Conservation (phyloP, 1,140 invertebrate species). For the Drosophila lowei region DNA sequence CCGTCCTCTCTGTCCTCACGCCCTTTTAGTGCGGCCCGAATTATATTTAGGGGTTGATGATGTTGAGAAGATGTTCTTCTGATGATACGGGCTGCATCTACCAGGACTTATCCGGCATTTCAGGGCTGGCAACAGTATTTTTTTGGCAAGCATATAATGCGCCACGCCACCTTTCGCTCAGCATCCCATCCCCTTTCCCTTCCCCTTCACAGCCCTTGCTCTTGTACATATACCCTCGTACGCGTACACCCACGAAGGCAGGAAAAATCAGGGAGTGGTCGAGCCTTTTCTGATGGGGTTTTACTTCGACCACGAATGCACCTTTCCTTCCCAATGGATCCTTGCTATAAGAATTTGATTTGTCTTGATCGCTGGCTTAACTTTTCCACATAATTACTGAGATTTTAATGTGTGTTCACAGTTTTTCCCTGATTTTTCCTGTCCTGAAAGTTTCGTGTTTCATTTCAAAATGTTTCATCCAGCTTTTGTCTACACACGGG, state of each 20-base stretch:
- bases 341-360: too few species aligned
- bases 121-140: conserved; percentile 44
- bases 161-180: not conserved
- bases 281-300: not conserved
- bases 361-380: too few species aligned
- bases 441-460: conserved; percentile 26
- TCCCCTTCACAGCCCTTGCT: too few species aligned
- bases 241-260: conserved; percentile 26
- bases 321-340: not conserved
- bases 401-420: not conserved
- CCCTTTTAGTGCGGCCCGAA: conserved; percentile 6
- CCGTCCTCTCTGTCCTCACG: conserved; percentile 7
- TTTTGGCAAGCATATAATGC: not conserved
- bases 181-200: conserved; percentile 6
- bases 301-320: too few species aligned
- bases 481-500: conserved; percentile 37
- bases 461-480: conserved; percentile 50
- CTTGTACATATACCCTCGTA: too few species aligned
- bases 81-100: conserved; percentile 24
- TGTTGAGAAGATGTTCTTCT: conserved; percentile 3
- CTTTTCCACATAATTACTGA: too few species aligned
- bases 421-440: conserved; percentile 10
- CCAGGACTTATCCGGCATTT: conserved; percentile 30
- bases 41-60: conserved; percentile 40
- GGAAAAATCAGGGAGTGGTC: conserved; percentile 46